Base-by-base conservation (phyloP, 2,113 vertebrate genomes). In the Rostratula benghalensis region DNA sequence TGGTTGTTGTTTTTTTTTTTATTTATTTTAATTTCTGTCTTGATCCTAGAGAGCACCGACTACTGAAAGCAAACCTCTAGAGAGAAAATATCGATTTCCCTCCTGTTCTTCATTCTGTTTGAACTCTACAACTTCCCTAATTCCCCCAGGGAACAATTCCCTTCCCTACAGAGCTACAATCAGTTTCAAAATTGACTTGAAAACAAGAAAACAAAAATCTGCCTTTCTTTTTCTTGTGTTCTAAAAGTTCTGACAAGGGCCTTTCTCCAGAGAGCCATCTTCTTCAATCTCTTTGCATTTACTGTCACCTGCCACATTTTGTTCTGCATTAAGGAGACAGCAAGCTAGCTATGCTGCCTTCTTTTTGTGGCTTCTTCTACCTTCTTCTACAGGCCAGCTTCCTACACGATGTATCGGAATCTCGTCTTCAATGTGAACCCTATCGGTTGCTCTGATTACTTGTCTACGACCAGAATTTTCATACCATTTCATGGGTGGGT, bases 221-320 rank as follows among this genome's bases (percentile, higher is more conserved):
- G 83, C 83, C 64, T 93, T 97, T 97, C 92, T 97, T 95, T 96
- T 92, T 82, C 83, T 67, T 87, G 74, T 79, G 88, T 94, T 97
- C 87, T 94, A 92, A 89, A 95, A 97, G 87, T 96, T 93, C 96
- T 97, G 97, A 97, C 97, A 97, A 95, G 92, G 64, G 80, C 77
- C 96, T 94, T 97, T 96, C 97, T 97, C 97, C 87, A 85, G 97
- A 97, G 96, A 97, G 83, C 60, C 87, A 94, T 96, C 93, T 90
- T 95, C 97, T 95, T 96, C 92, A 92, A 87, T 93, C 86, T 97
- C 74, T 93, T 97, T 94, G 51, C 90, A 51, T 96, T 96, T 97
- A 93, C 96, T 97, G 97, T 97, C 97, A 97, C 94, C 94, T 96
- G 95, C 86, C 91, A 95, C 93, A 85, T 96, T 96, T 95, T 95